Conservation (phyloP, 1,140 invertebrate species). For the Tetramorium parvispinum region DNA sequence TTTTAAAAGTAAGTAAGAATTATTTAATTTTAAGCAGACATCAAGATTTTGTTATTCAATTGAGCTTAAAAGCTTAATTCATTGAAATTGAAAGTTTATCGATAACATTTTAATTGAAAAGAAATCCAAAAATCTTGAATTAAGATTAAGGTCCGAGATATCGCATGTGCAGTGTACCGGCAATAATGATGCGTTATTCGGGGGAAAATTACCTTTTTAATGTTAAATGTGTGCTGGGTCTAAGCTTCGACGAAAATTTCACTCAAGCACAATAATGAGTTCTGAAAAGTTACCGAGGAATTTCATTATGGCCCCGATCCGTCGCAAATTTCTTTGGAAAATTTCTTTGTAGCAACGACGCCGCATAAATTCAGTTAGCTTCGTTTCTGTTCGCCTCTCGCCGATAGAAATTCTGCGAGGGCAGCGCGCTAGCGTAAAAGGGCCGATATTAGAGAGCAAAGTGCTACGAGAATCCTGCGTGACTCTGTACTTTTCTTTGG, state of each 20-base stretch:
- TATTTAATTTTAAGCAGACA: neutral
- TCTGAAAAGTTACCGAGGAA: conserved; percentile 55
- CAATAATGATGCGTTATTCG: neutral
- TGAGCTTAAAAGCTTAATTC: neutral
- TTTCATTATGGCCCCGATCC: conserved; percentile 53
- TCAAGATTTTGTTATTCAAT: neutral
- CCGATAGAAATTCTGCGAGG: conserved; percentile 65
- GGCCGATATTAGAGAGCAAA: conserved; percentile 67
- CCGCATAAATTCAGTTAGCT: conserved; percentile 71
- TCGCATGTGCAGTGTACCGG: neutral
- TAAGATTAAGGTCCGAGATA: neutral
- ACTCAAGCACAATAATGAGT: conserved; percentile 57
- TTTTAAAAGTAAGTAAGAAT: neutral
- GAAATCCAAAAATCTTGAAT: neutral
- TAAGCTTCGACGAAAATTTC: conserved; percentile 49
- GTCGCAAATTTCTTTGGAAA: conserved; percentile 61
- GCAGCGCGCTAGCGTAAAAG: conserved; percentile 64
- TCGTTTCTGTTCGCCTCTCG: conserved; percentile 44
- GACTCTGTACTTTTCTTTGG: conserved; percentile 66
- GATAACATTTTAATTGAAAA: neutral
- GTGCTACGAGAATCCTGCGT: conserved; percentile 56
- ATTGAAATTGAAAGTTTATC: neutral
- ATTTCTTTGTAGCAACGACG: conserved; percentile 63
- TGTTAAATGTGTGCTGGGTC: conserved; percentile 25
- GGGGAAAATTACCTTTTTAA: conserved; percentile 33